Conservation (phyloP, 2,797 vertebrate genomes). For the Scleropages formosus region DNA sequence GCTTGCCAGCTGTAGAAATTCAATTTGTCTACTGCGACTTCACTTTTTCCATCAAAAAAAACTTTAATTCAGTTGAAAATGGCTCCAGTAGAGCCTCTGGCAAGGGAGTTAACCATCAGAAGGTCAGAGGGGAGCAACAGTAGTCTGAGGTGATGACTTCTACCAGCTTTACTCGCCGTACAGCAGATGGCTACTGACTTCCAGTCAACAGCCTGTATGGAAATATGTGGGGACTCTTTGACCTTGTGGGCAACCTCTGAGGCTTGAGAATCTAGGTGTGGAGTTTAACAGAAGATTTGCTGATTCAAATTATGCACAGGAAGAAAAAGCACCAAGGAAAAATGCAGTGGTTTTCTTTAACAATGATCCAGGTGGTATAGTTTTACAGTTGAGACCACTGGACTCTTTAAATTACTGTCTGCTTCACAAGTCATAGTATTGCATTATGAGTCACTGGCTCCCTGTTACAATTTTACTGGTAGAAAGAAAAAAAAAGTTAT, state of each 20-base stretch:
- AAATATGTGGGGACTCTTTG: constrained; percentile 9
- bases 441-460: constrained; percentile 20
- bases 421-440: background rate
- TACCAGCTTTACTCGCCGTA: background rate
- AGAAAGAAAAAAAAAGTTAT: background rate
- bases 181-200: background rate
- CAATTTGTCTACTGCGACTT: constrained; percentile 70
- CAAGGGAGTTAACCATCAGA: background rate
- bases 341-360: background rate
- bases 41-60: constrained; percentile 65
- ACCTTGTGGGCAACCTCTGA: background rate
- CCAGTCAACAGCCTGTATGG: background rate
- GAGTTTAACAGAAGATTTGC: constrained; percentile 2
- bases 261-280: constrained; percentile 5
- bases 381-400: constrained; percentile 12
- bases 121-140: constrained; percentile 1
- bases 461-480: constrained; percentile 19
- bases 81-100: constrained; percentile 42
- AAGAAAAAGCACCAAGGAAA: background rate
- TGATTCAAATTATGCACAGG: background rate
- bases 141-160: background rate
- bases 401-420: constrained; percentile 8
- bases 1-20: constrained; percentile 78
- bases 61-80: constrained; percentile 64
- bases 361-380: constrained; percentile 5